phyloP scores from a whole-genome alignment of 2,888 invertebrate species.

The Thyatira batis region DNA sequence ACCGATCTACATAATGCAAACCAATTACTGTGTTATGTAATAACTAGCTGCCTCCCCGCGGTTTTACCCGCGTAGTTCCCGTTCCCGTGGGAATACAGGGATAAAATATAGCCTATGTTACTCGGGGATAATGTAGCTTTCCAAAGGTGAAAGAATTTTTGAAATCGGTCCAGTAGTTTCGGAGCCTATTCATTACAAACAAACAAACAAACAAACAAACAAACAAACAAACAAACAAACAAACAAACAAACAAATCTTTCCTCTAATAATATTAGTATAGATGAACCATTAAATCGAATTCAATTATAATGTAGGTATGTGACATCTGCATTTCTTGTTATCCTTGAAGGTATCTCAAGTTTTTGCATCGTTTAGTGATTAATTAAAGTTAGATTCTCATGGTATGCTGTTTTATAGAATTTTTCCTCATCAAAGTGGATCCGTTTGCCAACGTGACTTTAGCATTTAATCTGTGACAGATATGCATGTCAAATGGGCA shows the following conservation, averaged over 20 bases:
- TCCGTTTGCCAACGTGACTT: neutral
- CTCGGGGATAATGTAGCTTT: too few relatives aligned
- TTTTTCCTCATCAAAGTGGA: neutral
- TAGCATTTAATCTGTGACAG: neutral
- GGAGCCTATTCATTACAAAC: too few relatives aligned
- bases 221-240: too few relatives aligned
- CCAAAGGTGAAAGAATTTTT: too few relatives aligned
- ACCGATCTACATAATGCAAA: neutral
- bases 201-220: too few relatives aligned
- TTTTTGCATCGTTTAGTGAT: neutral
- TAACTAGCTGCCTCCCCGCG: neutral
- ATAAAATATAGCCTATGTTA: too few relatives aligned
- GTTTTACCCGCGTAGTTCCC: too few relatives aligned
- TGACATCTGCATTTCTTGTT: neutral
- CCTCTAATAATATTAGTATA: too few relatives aligned
- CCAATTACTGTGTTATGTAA: neutral
- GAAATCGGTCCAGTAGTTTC: too few relatives aligned
- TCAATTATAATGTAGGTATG: neutral
- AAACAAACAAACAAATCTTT: too few relatives aligned
- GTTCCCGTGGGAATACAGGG: too few relatives aligned
- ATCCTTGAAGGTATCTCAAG: neutral
- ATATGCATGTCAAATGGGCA: neutral
- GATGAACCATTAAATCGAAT: neutral
- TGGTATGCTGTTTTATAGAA: neutral
- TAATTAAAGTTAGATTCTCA: neutral